phyloP scores from a whole-genome alignment of 2,888 invertebrate species.

The Pheosia gnoma region DNA sequence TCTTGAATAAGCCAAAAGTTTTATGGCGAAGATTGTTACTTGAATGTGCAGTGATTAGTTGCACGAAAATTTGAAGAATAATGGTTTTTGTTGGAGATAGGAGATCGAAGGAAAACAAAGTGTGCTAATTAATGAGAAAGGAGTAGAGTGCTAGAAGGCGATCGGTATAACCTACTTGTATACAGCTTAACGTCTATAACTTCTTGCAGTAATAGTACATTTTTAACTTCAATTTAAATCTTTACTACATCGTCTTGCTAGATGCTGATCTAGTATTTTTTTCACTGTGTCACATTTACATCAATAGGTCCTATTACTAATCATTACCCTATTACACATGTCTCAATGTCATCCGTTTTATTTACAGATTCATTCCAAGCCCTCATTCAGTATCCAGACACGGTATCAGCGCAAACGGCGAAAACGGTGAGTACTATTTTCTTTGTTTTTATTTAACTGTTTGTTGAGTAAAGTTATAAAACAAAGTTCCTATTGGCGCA shows the following conservation, averaged over 20 bases:
- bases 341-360: conserved; percentile 43
- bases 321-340: conserved; percentile 6
- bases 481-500: conserved; percentile 76
- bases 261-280: too few relatives aligned
- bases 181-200: too few relatives aligned
- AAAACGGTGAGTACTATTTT: conserved; percentile 90
- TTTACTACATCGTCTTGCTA: too few relatives aligned
- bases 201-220: too few relatives aligned
- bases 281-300: too few relatives aligned
- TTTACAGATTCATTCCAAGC: conserved; percentile 98
- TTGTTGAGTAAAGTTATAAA: conserved; percentile 75
- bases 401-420: conserved; percentile 98
- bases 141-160: conserved; percentile 8
- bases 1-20: conserved; percentile 63
- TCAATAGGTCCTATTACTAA: conserved; percentile 12
- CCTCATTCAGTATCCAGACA: conserved; percentile 99
- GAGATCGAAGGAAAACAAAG: not conserved
- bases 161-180: conserved; percentile 12
- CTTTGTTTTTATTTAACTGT: conserved; percentile 76
- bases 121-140: not conserved
- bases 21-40: conserved; percentile 44
- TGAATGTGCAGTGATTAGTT: conserved; percentile 15
- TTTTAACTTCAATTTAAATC: too few relatives aligned
- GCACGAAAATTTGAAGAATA: not conserved
- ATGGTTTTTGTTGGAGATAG: not conserved